These are phyloP conservation scores for Mesoclemmys tuberculata DNA, from an alignment of 2,113 vertebrate genomes.

Conservation along the genomic window DNA sequence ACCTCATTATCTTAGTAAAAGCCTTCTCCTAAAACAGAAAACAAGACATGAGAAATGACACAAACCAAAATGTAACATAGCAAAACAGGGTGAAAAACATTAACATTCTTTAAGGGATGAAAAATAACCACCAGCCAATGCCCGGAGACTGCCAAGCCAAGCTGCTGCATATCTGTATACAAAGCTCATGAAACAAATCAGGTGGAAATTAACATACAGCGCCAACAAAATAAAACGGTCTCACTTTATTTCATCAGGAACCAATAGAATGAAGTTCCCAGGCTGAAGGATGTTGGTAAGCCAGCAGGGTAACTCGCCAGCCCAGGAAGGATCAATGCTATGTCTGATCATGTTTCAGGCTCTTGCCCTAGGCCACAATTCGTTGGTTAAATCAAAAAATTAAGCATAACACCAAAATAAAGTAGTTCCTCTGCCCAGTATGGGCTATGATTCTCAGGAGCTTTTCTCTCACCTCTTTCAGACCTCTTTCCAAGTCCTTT, in stretches of 20 bases:
- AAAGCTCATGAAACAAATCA: background rate
- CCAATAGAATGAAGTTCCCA: background rate
- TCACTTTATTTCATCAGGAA: background rate
- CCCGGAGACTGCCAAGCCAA: background rate
- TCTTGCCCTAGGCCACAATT: background rate
- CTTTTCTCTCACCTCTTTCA: background rate
- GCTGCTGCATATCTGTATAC: background rate
- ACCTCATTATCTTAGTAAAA: background rate
- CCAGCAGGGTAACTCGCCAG: background rate
- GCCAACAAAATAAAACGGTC: background rate
- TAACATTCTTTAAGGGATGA: background rate
- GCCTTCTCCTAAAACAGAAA: constrained; percentile 47
- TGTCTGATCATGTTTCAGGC: background rate
- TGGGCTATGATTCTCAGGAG: background rate
- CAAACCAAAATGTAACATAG: constrained; percentile 21
- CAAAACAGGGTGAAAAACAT: constrained; percentile 25
- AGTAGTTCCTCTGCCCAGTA: background rate
- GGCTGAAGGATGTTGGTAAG: background rate
- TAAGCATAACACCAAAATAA: background rate
- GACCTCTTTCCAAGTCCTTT: background rate
- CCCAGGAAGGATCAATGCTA: background rate
- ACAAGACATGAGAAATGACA: constrained; percentile 19
- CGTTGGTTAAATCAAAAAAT: background rate
- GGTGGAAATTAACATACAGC: background rate
- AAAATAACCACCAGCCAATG: background rate